Percentiles rank a stretch among this genome's conserved stretches.
Evolutionary conservation across 2,888 invertebrate genomes (phyloP).

Genomic region (Drosophila cracens): DNA sequence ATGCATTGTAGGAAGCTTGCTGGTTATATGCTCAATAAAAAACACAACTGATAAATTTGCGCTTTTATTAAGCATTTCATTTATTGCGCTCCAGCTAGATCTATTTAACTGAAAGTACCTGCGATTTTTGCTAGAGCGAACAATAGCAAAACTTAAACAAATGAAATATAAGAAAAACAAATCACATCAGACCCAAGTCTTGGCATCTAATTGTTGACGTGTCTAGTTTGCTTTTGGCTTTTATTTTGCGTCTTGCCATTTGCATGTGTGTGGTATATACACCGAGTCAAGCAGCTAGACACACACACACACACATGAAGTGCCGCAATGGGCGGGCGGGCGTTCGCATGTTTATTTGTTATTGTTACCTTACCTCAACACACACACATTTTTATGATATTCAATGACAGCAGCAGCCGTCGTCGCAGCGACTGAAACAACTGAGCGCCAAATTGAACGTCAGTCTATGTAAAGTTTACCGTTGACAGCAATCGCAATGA

Average conservation of each 20-base stretch:
- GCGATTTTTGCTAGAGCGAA: not conserved
- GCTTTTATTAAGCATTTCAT: not conserved
- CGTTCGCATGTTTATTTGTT: slow-evolving; percentile 69
- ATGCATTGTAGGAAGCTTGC: not conserved
- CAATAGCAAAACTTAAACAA: slow-evolving; percentile 1
- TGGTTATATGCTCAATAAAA: not conserved
- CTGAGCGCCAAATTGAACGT: slow-evolving; percentile 46
- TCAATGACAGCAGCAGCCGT: slow-evolving; percentile 60
- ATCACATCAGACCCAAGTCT: slow-evolving; percentile 11
- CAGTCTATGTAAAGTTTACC: slow-evolving; percentile 46
- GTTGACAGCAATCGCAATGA: slow-evolving; percentile 32
- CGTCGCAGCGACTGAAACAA: slow-evolving; percentile 14
- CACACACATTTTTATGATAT: slow-evolving; percentile 76
- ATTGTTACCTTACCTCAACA: slow-evolving; percentile 77
- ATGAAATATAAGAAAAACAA: slow-evolving; percentile 1
- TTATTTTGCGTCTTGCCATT: slow-evolving; percentile 40
- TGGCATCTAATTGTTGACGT: slow-evolving; percentile 39
- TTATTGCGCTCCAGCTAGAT: not conserved
- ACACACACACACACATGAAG: slow-evolving; percentile 15
- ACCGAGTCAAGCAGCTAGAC: slow-evolving; percentile 20
- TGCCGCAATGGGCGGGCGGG: slow-evolving; percentile 1
- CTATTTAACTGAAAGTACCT: not conserved
- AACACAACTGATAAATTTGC: not conserved
- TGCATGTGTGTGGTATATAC: slow-evolving; percentile 36
- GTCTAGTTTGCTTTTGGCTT: slow-evolving; percentile 16